Evolutionary conservation across 2,888 invertebrate species (phyloP).

Genomic region (Seira sanloemensis): DNA sequence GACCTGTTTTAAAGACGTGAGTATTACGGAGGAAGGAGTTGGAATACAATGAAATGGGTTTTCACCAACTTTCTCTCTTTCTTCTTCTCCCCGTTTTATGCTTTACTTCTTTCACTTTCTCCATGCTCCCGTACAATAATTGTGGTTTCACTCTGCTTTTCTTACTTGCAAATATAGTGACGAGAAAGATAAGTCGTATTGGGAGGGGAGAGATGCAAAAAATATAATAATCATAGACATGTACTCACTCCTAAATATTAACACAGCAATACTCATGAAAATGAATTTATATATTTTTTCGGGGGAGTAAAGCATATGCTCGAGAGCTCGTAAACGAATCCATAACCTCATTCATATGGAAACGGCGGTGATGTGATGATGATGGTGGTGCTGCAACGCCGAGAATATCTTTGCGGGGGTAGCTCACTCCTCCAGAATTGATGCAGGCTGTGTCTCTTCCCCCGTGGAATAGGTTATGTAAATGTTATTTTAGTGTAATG

Average conservation of each 20-base stretch:
- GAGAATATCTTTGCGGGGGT: too few relatives aligned
- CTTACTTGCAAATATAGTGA: not conserved
- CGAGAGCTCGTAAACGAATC: not conserved
- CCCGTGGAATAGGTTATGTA: too few relatives aligned
- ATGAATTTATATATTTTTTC: too few relatives aligned
- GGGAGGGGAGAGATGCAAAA: not conserved
- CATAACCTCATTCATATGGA: too few relatives aligned
- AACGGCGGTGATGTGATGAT: too few relatives aligned
- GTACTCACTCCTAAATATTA: too few relatives aligned
- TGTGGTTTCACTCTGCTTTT: slow-evolving; percentile 41
- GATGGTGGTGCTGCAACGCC: too few relatives aligned
- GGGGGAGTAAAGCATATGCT: too few relatives aligned
- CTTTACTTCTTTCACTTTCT: not conserved
- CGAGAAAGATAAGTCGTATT: not conserved
- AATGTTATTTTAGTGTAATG: too few relatives aligned
- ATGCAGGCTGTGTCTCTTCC: too few relatives aligned
- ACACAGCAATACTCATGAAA: not conserved
- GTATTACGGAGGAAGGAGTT: slow-evolving; percentile 21
- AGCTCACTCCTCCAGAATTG: too few relatives aligned
- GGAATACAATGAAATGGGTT: not conserved
- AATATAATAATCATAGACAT: not conserved
- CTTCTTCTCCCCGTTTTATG: slow-evolving; percentile 3
- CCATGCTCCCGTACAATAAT: not conserved
- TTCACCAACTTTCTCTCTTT: slow-evolving; percentile 35
- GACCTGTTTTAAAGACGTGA: slow-evolving; percentile 57